These are phyloP conservation scores for Nebria ingens DNA, from an alignment of 1,140 invertebrate species.

Conservation along the genomic window DNA sequence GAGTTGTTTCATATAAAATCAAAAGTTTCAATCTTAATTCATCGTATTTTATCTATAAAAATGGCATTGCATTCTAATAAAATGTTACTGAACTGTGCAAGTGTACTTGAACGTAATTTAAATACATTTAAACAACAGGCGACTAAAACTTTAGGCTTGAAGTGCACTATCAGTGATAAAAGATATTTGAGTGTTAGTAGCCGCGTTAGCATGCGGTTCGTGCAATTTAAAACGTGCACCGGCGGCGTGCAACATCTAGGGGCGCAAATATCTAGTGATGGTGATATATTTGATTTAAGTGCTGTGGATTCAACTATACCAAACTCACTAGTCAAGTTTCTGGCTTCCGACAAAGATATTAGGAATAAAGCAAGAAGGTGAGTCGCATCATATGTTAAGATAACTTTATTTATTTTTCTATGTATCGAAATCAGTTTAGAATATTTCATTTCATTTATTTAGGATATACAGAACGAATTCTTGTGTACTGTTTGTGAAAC, in stretches of 20 bases:
- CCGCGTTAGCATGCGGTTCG: slow-evolving; percentile 34
- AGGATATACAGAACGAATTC: no score
- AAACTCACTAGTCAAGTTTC: slow-evolving; percentile 44
- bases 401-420: no score
- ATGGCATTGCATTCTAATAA: no score
- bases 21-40: no score
- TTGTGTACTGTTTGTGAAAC: no score
- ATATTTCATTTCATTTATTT: no score
- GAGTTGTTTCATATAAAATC: no score
- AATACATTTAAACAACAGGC: not conserved
- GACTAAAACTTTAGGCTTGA: not conserved
- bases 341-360: slow-evolving; percentile 39
- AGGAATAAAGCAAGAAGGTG: slow-evolving; percentile 46
- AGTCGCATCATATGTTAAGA: no score
- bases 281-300: slow-evolving; percentile 48
- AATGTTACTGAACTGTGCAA: no score
- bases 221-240: slow-evolving; percentile 42
- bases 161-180: not conserved
- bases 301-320: slow-evolving; percentile 45
- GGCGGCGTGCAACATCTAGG: slow-evolving; percentile 44
- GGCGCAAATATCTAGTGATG: slow-evolving; percentile 40
- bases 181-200: slow-evolving; percentile 22
- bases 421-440: no score
- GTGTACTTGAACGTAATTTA: not conserved
- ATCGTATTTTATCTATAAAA: no score